These are phyloP conservation scores for Aegithalos caudatus DNA, from an alignment of 2,113 vertebrate species.

Conservation along the genomic window DNA sequence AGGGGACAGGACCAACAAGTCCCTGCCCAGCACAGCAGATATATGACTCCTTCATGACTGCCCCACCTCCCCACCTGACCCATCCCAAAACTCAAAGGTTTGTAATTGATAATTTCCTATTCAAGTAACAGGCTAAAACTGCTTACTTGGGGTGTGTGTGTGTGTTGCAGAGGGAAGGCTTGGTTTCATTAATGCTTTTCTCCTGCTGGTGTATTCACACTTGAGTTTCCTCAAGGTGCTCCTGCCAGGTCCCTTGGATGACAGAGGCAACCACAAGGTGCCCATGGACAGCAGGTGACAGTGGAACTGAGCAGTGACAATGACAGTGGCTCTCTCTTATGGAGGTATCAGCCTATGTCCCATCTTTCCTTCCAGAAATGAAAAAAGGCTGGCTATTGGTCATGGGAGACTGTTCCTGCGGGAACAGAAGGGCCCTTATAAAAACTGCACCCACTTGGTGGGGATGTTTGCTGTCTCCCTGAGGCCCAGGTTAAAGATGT, in stretches of 20 bases:
- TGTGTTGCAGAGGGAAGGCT: neutral
- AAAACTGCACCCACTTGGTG: neutral
- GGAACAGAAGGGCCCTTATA: neutral
- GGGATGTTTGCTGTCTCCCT: neutral
- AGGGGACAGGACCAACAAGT: neutral
- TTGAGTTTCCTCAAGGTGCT: neutral
- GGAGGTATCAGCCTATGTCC: too few relatives aligned
- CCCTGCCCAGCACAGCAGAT: neutral
- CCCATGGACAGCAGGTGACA: neutral
- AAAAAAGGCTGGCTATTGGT: too few relatives aligned
- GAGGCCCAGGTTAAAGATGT: neutral
- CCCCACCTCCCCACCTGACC: neutral
- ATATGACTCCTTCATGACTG: accelerated
- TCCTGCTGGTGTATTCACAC: neutral
- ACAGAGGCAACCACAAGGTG: neutral
- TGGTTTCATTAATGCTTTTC: neutral
- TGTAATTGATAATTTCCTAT: neutral
- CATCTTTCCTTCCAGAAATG: neutral
- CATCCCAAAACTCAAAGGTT: neutral
- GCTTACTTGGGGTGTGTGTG: neutral
- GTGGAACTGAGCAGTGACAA: neutral
- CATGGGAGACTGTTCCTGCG: neutral
- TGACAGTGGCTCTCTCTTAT: neutral
- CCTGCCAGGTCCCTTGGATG: neutral
- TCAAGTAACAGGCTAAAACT: neutral